A percentile compares a stretch with the other conserved stretches of the same genome.
Conservation (phyloP, 2,113 vertebrate species). For the Peromyscus leucopus region DNA sequence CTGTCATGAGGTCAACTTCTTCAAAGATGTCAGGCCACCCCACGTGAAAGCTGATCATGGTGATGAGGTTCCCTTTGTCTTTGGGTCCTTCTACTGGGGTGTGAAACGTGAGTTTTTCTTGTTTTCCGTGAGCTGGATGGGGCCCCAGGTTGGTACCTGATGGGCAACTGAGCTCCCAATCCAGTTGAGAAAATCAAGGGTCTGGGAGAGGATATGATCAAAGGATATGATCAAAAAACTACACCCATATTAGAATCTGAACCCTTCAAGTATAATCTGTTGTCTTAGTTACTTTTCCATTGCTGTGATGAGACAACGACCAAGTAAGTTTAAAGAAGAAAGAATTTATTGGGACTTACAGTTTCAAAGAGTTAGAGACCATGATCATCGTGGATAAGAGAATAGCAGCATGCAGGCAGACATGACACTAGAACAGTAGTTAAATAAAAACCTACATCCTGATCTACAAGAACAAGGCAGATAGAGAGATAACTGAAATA, state of each 20-base stretch:
- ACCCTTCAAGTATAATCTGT: no score
- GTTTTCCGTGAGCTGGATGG: neutral
- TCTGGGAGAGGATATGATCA: neutral
- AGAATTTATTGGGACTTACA: neutral
- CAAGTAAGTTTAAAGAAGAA: neutral
- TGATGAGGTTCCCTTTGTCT: slow-evolving; percentile 89
- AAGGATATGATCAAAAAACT: neutral
- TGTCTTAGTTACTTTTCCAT: neutral
- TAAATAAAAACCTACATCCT: neutral
- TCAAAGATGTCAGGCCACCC: slow-evolving; percentile 81
- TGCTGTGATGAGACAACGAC: neutral
- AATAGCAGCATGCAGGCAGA: neutral
- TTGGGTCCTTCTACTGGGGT: slow-evolving; percentile 87
- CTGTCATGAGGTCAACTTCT: slow-evolving; percentile 82
- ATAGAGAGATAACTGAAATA: neutral
- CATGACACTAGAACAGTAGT: neutral
- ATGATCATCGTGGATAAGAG: neutral
- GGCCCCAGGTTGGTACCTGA: neutral
- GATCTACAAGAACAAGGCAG: neutral
- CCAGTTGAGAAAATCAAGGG: neutral
- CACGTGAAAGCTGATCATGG: slow-evolving; percentile 90
- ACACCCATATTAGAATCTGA: neutral
- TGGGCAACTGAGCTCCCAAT: neutral
- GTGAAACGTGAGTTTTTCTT: neutral
- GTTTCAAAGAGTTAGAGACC: neutral